Conservation (phyloP, 2,797 vertebrate genomes). For the Myotis pilosus region DNA sequence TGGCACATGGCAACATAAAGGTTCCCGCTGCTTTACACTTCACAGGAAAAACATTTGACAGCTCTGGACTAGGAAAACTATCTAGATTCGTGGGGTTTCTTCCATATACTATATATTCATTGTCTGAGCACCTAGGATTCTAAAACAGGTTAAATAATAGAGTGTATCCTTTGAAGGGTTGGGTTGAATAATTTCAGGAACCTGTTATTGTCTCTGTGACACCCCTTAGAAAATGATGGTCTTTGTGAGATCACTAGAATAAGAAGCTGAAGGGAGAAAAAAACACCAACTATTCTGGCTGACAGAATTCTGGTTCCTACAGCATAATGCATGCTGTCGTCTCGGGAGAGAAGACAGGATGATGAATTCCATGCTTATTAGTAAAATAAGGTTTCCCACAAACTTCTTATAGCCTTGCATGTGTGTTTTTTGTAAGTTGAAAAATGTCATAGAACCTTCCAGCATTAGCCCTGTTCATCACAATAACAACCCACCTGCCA, state of each 20-base stretch:
- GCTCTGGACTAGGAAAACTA: neutral
- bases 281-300: neutral
- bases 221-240: neutral
- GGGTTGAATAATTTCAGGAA: neutral
- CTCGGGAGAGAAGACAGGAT: neutral
- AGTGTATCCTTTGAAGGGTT: neutral
- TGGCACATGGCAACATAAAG: neutral
- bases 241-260: neutral
- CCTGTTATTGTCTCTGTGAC: neutral
- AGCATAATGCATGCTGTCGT: neutral
- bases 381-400: neutral
- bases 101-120: neutral
- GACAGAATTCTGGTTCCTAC: neutral
- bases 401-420: neutral
- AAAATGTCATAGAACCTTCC: neutral
- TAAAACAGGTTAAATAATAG: constrained; percentile 9
- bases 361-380: neutral
- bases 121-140: neutral
- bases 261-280: neutral
- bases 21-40: neutral
- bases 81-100: neutral
- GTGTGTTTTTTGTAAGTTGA: neutral
- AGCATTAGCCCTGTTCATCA: neutral
- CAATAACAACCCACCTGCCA: neutral
- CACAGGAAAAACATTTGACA: constrained; percentile 18